A percentile compares a stretch with the other conserved stretches of the same genome.
Evolutionary conservation across 1,140 invertebrate genomes (phyloP).

Genomic region (Cyclargus thomasi): DNA sequence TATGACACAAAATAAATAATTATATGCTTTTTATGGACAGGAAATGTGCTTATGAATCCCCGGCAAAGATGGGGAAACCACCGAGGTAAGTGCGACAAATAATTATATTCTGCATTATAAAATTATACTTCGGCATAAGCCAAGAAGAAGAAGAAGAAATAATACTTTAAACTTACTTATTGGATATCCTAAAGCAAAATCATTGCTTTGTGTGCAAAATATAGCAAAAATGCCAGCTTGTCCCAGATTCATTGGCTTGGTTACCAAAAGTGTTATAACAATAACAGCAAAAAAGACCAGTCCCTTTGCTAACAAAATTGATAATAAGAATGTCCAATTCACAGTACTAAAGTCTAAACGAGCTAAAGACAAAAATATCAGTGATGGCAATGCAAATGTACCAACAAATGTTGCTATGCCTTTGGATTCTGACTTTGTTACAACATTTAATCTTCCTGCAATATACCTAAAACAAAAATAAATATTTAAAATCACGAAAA

Average conservation of each 20-base stretch:
- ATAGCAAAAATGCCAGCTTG: slow-evolving; percentile 94
- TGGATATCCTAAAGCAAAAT: slow-evolving; percentile 97
- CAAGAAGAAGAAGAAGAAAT: slow-evolving; percentile 7
- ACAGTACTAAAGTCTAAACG: slow-evolving; percentile 88
- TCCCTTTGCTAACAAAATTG: slow-evolving; percentile 90
- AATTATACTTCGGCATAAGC: too few relatives aligned
- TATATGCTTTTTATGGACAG: too few relatives aligned
- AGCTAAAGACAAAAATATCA: slow-evolving; percentile 94
- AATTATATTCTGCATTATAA: too few relatives aligned
- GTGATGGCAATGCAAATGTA: slow-evolving; percentile 92
- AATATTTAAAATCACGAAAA: background rate
- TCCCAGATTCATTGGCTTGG: slow-evolving; percentile 86
- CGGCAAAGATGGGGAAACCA: too few relatives aligned
- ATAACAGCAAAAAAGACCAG: slow-evolving; percentile 90
- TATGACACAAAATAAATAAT: too few relatives aligned
- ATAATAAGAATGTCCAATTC: slow-evolving; percentile 92
- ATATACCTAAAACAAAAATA: slow-evolving; percentile 83
- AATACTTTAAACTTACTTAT: slow-evolving; percentile 83
- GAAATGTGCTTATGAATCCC: too few relatives aligned
- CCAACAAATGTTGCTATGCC: slow-evolving; percentile 95
- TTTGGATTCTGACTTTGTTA: slow-evolving; percentile 90
- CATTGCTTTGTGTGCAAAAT: slow-evolving; percentile 97
- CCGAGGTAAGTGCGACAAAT: too few relatives aligned
- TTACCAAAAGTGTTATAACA: slow-evolving; percentile 85
- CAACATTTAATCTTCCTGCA: slow-evolving; percentile 89